Evolutionary conservation across 2,797 vertebrate genomes (phyloP), one percentile per base, ranked within the genome.

Genomic region (Xyrichtys novacula): DNA sequence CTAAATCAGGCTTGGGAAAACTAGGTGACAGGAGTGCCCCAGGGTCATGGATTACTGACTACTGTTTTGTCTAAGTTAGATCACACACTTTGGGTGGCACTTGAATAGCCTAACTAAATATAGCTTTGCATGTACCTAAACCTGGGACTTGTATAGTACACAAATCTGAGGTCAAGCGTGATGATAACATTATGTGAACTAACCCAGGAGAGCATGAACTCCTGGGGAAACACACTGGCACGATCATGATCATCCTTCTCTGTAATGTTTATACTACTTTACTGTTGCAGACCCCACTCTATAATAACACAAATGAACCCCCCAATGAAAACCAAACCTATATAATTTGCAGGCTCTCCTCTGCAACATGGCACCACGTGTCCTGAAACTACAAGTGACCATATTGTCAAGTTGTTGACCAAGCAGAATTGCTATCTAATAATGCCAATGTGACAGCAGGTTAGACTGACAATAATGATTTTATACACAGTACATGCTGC

Each of bases 1-100:
- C 59, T 74, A 54, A 80, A 74, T 63, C 55, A 29, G 63, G 62
- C 58, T 58, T 40, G 52, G 28, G 57, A 48, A 67, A 83, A 72
- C 40, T 28, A 72, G 47, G 71, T 75, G 70, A 73, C 76, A 56
- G 58, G n/a, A 67, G 12, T 22, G 22, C 10, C 25, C 55, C 0
- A 9, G 22, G 20, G 46, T 74, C 68, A 80, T 1, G 25, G 60
- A 81, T 84, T 54, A 76, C 20, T 3, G 23, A 39, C 63, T 60
- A 34, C 28, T 52, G 57, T 73, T 69, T 74, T 71, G 60, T 46
- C 56, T 20, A 36, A 50, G 44, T 65, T 29, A 57, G 53, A 66
- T 74, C 57, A 78, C 40, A 65, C 47, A 67, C 34, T 7, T 67
- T 32, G 31, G 14, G 17, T 66, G 40, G 17, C 22, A 65, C 12